Evolutionary conservation across 2,797 vertebrate genomes (phyloP).

Genomic region (Rhabdophis nuchalis): DNA sequence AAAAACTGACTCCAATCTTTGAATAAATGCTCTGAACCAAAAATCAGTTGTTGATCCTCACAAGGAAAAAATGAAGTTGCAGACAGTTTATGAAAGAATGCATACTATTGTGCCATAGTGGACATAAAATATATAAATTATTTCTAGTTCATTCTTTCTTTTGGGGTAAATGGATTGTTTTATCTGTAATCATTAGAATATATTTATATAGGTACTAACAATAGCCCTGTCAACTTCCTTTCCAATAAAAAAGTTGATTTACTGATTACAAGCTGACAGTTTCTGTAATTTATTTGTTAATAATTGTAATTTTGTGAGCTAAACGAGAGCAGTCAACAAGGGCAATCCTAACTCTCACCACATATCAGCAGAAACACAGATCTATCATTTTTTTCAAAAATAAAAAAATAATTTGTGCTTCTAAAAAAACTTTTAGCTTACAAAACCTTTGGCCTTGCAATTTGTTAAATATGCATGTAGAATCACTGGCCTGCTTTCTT

Average conservation of each 20-base stretch:
- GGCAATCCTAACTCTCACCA: background rate
- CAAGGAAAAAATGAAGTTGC: slow-evolving; percentile 47
- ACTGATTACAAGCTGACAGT: slow-evolving; percentile 37
- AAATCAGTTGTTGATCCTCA: slow-evolving; percentile 63
- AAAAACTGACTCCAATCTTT: slow-evolving; percentile 43
- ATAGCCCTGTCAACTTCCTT: slow-evolving; percentile 45
- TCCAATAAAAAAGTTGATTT: slow-evolving; percentile 24
- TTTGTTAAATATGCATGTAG: background rate
- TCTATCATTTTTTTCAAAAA: background rate
- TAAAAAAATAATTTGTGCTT: background rate
- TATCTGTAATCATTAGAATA: slow-evolving; percentile 50
- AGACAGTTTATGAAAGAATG: slow-evolving; percentile 48
- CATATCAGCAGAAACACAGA: background rate
- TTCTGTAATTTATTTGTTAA: slow-evolving; percentile 61
- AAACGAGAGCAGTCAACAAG: background rate
- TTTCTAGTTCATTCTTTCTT: slow-evolving; percentile 33
- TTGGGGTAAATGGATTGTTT: slow-evolving; percentile 44
- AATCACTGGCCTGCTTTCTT: background rate
- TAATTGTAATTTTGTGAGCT: slow-evolving; percentile 57
- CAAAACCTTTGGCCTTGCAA: background rate
- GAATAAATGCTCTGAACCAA: slow-evolving; percentile 52
- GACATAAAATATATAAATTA: slow-evolving; percentile 44
- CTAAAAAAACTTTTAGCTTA: background rate
- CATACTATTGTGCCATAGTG: slow-evolving; percentile 43
- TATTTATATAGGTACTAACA: slow-evolving; percentile 46